Evolutionary conservation across 30 jellyfish, hydroid and myxozoan species (phyloP).

Genomic region (Aurelia coerulea): DNA sequence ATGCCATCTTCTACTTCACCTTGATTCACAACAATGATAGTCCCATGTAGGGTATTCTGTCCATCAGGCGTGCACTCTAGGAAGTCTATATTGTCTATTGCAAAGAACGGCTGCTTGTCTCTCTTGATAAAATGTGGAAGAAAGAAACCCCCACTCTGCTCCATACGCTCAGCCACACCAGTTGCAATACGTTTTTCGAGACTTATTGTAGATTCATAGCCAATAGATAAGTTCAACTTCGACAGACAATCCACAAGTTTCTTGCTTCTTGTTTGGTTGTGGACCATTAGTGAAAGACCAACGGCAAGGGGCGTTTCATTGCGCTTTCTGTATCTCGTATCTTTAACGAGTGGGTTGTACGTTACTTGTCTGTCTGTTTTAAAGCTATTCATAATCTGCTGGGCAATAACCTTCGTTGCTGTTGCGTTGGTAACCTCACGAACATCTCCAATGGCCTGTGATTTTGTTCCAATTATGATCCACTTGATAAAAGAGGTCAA

Average conservation of each 20-base stretch:
- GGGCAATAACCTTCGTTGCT: conserved; percentile 38
- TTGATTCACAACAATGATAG: conserved; percentile 42
- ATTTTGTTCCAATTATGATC: conserved; percentile 26
- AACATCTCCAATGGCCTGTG: conserved; percentile 36
- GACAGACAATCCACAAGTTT: conserved; percentile 25
- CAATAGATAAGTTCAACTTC: conserved; percentile 9
- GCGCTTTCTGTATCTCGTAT: conserved; percentile 7
- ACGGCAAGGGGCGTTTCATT: conserved; percentile 35
- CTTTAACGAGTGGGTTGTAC: conserved; percentile 7
- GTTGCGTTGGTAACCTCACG: conserved; percentile 21
- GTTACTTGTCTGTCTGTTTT: conserved; percentile 40
- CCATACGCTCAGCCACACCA: conserved; percentile 35
- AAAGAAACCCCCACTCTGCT: conserved; percentile 29
- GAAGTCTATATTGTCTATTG: conserved; percentile 41
- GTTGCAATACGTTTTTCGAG: conserved; percentile 43
- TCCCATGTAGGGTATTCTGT: conserved; percentile 40
- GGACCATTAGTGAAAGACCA: conserved; percentile 40
- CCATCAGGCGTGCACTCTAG: conserved; percentile 50
- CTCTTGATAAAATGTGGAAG: conserved; percentile 24
- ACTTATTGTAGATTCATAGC: conserved; percentile 17
- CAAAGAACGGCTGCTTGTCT: conserved; percentile 50
- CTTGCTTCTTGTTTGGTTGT: conserved; percentile 47
- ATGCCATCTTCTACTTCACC: conserved; percentile 27
- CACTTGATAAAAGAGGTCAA: conserved; percentile 18
- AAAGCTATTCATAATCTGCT: background rate